Evolutionary conservation across 2,888 invertebrate genomes (phyloP).

Genomic region (Clitarchus hookeri): DNA sequence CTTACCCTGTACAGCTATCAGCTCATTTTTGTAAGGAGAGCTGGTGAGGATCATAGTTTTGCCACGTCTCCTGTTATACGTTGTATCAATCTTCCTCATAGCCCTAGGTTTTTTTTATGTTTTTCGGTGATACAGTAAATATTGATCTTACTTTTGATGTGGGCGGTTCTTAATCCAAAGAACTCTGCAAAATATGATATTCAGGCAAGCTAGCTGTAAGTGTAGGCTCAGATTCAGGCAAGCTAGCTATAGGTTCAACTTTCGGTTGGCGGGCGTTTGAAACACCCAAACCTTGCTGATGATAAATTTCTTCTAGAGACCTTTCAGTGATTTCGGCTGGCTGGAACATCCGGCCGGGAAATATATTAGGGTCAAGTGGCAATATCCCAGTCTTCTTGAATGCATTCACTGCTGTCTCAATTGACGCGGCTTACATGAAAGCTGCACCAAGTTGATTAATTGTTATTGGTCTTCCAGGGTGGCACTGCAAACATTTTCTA

Average conservation of each 20-base stretch:
- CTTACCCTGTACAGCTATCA: too few species aligned
- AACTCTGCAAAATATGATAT: not conserved
- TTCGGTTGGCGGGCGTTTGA: not conserved
- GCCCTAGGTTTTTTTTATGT: not conserved
- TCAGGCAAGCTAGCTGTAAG: not conserved
- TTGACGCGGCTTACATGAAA: constrained; percentile 41
- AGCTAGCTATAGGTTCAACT: not conserved
- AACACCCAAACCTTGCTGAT: not conserved
- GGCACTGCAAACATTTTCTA: constrained; percentile 39
- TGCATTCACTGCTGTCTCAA: constrained; percentile 40
- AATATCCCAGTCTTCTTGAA: constrained; percentile 43
- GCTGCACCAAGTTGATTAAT: constrained; percentile 42
- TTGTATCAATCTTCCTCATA: too few species aligned
- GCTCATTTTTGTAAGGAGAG: too few species aligned
- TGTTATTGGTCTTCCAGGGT: constrained; percentile 39
- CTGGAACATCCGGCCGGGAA: constrained; percentile 16
- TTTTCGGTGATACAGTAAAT: not conserved
- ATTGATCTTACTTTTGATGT: not conserved
- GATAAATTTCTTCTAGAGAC: not conserved
- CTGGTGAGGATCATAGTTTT: too few species aligned
- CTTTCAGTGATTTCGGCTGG: constrained; percentile 6
- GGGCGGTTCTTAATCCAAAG: not conserved
- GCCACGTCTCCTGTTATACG: too few species aligned
- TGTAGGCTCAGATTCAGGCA: not conserved
- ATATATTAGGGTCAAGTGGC: constrained; percentile 38